Evolutionary conservation across 2,113 vertebrate genomes (phyloP), one percentile per base, ranked within the genome.

Genomic region (Vimba vimba): DNA sequence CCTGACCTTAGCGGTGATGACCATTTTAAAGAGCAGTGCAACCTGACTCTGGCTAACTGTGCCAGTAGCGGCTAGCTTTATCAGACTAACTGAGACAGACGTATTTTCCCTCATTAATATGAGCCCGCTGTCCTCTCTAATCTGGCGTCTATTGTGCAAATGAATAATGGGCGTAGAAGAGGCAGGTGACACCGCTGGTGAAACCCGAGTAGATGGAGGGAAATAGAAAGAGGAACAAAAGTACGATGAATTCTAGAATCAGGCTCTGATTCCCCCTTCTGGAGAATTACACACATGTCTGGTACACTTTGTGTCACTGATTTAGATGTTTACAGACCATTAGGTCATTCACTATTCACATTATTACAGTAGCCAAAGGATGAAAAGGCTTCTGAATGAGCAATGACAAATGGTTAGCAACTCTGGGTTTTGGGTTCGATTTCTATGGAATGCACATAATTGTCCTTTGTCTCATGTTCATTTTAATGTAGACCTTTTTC

Each of bases 11-110:
- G 80, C 80, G 4, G 64, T 23, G 73, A 57, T 71, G 69, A 57
- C 81, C 50, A 39, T 64, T 85, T 68, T 69, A 79, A 69, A 79
- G 75, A 57, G 74, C 84, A 71, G 84, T 79, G 84, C 62, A 27
- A 60, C 50, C 78, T 81, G 85, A 74, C 78, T 62, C 64, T 33
- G 79, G 27, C 30, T 27, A 30, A 82, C 68, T 3, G 5, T 59
- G 78, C 57, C 27, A 59, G 15, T 13, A 57, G 64, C 5, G 13
- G 66, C 45, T 59, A 80, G 52, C n/a, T 55, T 86, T 62, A 43
- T 85, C 85, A 62, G 25, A 27, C 52, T 73, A 11, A 21, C 11
- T 74, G 55, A 36, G 52, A 36, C 27, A 19, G 50, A 47, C 21
- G 55, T 33, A 30, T 64, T 64, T 74, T 75, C 52, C 85, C 47